A percentile compares a stretch with the other conserved stretches of the same genome.
Evolutionary conservation across 1,140 invertebrate species (phyloP).

Genomic region (Orius laevigatus): DNA sequence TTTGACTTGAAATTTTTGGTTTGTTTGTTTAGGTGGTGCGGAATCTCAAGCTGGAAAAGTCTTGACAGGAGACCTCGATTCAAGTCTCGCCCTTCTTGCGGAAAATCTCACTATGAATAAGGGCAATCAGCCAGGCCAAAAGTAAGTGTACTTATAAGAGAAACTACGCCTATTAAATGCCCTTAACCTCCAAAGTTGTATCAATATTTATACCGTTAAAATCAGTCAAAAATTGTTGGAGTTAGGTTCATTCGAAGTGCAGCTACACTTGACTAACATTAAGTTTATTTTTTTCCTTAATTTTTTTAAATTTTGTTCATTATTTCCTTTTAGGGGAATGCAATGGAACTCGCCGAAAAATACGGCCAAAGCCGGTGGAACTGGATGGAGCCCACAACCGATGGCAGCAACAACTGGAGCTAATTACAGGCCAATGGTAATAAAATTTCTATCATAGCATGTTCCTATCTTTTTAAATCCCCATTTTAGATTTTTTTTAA

Average conservation of each 20-base stretch:
- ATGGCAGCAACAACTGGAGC: conserved; percentile 72
- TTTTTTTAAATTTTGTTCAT: not conserved
- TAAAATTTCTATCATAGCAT: not conserved
- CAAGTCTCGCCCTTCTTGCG: conserved; percentile 73
- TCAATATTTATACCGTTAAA: not conserved
- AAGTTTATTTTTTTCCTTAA: not conserved
- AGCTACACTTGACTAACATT: not conserved
- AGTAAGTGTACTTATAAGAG: conserved; percentile 36
- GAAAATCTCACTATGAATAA: conserved; percentile 86
- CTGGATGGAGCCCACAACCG: conserved; percentile 62
- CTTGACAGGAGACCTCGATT: conserved; percentile 80
- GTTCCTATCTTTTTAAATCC: not conserved
- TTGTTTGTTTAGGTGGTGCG: conserved; percentile 13
- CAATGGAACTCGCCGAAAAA: conserved; percentile 80
- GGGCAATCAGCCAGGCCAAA: conserved; percentile 44
- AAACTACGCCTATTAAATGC: not conserved
- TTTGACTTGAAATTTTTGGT: too few species aligned
- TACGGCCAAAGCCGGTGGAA: conserved; percentile 51
- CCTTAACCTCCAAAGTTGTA: too few species aligned
- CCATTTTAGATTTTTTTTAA: not conserved
- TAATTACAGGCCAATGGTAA: conserved; percentile 64
- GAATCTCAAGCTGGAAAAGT: conserved; percentile 35
- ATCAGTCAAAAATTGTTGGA: not conserved
- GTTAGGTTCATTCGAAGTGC: not conserved
- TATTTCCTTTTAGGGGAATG: conserved; percentile 36